Base-by-base conservation (phyloP, 1,140 invertebrate species). In the Ceratitis capitata region DNA sequence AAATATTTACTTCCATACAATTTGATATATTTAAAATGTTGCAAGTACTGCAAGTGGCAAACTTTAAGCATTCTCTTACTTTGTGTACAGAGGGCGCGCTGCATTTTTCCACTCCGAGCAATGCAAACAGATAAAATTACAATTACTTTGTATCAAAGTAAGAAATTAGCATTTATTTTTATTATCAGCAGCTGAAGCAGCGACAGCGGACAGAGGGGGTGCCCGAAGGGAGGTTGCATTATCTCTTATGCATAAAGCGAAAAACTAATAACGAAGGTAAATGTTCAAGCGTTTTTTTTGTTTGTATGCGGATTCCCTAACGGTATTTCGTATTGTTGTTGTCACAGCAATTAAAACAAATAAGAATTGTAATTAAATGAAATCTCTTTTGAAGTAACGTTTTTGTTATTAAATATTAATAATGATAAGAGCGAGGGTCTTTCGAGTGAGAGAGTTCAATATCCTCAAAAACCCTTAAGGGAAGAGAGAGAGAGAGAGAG, bases 21-120 rank as follows among this genome's bases (percentile, higher is more conserved):
- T 78, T 78, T 78, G n/a, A n/a, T n/a, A n/a, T 78, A 69, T 69
- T 35, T 69, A 69, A 69, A 69, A 69, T 69, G 61, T 61, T 29
- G 58, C 58, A 69, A 78, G 69, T 78, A n/a, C n/a, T n/a, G 69
- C 19, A 78, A 78, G 39, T n/a, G 45, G 39, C 45, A 47, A 45
- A 78, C 69, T 78, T 45, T 78, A 1, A 6, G n/a, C 39, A 35
- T 29, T 14, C 23, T 16, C n/a, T n/a, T n/a, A n/a, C n/a, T n/a
- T n/a, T n/a, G n/a, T n/a, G n/a, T n/a, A n/a, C n/a, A 23, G 58
- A 1, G 23, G 12, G 29, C n/a, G n/a, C n/a, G n/a, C n/a, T n/a
- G n/a, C n/a, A n/a, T n/a, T n/a, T n/a, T n/a, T n/a, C n/a, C n/a
- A n/a, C n/a, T n/a, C n/a, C n/a, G 29, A 29, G 29, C 32, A 6